A percentile compares a stretch with the other conserved stretches of the same genome.
Evolutionary conservation across 2,113 vertebrate species (phyloP).

Genomic region (Vidua macroura): DNA sequence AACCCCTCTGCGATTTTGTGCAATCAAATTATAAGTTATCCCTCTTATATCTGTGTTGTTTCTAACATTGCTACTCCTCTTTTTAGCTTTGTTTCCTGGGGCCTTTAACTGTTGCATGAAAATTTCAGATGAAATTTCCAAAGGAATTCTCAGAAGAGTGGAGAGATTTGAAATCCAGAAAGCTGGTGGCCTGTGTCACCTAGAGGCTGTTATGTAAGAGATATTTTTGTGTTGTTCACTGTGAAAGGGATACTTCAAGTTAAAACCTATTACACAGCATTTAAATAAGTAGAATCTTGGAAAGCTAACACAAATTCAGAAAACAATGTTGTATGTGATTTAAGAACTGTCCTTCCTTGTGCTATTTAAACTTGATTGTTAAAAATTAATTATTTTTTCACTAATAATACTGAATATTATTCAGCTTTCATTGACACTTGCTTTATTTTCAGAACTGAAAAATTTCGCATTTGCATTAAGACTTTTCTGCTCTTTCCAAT

Average conservation of each 20-base stretch:
- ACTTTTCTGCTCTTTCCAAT: not conserved
- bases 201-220: conserved; percentile 77
- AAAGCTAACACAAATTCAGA: not conserved
- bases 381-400: not conserved
- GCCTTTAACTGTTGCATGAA: conserved; percentile 69
- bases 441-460: not conserved
- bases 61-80: conserved; percentile 15
- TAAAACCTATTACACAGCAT: not conserved
- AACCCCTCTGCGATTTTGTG: not conserved
- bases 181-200: conserved; percentile 63
- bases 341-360: not conserved
- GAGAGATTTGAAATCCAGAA: conserved; percentile 63
- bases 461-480: not conserved
- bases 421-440: not conserved
- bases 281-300: not conserved
- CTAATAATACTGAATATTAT: not conserved
- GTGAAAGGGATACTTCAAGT: not conserved
- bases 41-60: not conserved
- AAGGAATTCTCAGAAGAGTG: conserved; percentile 65
- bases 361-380: not conserved
- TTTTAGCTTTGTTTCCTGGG: conserved; percentile 72
- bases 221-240: not conserved
- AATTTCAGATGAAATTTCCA: conserved; percentile 62
- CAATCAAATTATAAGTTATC: not conserved
- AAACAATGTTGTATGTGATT: not conserved